Evolutionary conservation across 2,888 invertebrate genomes (phyloP), one percentile per base, ranked within the genome.

Genomic region (Peribatodes rhomboidaria): DNA sequence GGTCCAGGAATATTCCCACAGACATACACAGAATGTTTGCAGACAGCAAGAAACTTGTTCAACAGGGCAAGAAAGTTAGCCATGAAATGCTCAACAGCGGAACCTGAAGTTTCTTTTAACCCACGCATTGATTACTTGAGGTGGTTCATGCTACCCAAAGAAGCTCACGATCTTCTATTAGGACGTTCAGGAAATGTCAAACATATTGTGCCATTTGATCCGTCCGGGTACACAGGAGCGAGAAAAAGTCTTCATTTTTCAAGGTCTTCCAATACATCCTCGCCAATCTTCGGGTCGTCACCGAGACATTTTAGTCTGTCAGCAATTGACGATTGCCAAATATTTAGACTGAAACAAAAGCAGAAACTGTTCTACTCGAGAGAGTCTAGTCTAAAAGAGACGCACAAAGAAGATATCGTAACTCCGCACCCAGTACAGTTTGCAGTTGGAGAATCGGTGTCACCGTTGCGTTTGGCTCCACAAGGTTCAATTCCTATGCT

Each of bases 61-160:
- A 96, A 95, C 75, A 94, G 96, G 77, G 96, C 97, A 0, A 92
- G 96, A 81, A 96, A 96, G 91, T 94, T 96, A 80, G 97, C 96
- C 18, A 96, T 96, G 89, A 94, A 96, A 75, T 95, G 95, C 74
- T 95, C 96, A 10, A 93, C 96, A 58, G 95, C 96, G 22, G 97
- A 98, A 81, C 97, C 97, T 72, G 95, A 95, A 71, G 94, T 96
- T 20, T 93, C 94, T 71, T 97, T 98, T 79, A 96, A 96, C 75
- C 92, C 94, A 13, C 93, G 95, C 49, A 95, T 96, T 46, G 95
- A 96, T 71, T 94, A 94, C 58, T 89, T 98, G 13, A 94, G 98
- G 67, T 98, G 98, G 98, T 98, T 98, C 87, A 96, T 98, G 94
- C 86, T 98, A 56, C 98, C 98, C 0, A 96, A 96, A 80, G 98